These are phyloP conservation scores for Nasonia oneida DNA, from an alignment of 2,888 invertebrate genomes.

Conservation along the genomic window DNA sequence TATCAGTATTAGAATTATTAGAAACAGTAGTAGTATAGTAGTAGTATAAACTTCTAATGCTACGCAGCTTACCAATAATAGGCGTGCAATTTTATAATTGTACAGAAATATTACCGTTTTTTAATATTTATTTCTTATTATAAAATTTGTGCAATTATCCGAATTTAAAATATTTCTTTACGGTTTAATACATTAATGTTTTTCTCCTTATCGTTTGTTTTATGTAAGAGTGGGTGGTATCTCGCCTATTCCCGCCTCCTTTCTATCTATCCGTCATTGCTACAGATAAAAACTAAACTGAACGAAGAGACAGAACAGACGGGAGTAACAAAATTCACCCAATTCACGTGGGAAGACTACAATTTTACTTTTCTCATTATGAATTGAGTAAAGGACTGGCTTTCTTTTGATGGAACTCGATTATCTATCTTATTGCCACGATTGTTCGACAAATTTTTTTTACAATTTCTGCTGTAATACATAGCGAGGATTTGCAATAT, in stretches of 20 bases:
- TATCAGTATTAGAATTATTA: slow-evolving; percentile 53
- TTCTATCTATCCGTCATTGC: slow-evolving; percentile 27
- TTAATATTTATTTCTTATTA: slow-evolving; percentile 32
- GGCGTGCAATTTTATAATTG: slow-evolving; percentile 47
- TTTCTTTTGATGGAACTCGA: slow-evolving; percentile 26
- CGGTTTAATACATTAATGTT: slow-evolving; percentile 31
- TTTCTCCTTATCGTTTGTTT: slow-evolving; percentile 19
- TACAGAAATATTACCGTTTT: slow-evolving; percentile 43
- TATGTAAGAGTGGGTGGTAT: slow-evolving; percentile 7
- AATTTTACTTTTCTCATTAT: slow-evolving; percentile 38
- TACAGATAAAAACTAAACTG: slow-evolving; percentile 50
- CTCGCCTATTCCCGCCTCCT: neutral
- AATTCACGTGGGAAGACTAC: slow-evolving; percentile 50
- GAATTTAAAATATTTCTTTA: slow-evolving; percentile 32
- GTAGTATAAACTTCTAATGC: slow-evolving; percentile 46
- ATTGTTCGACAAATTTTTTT: slow-evolving; percentile 18
- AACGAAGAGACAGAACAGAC: slow-evolving; percentile 37
- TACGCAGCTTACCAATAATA: slow-evolving; percentile 52
- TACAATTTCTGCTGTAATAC: slow-evolving; percentile 37
- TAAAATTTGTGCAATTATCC: slow-evolving; percentile 46
- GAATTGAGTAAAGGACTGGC: slow-evolving; percentile 22
- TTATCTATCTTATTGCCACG: slow-evolving; percentile 22
- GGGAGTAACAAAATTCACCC: slow-evolving; percentile 10
- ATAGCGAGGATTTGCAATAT: slow-evolving; percentile 50
- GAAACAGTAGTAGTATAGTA: slow-evolving; percentile 52